Evolutionary conservation across 2,797 vertebrate genomes (phyloP).

Genomic region (Huso huso): DNA sequence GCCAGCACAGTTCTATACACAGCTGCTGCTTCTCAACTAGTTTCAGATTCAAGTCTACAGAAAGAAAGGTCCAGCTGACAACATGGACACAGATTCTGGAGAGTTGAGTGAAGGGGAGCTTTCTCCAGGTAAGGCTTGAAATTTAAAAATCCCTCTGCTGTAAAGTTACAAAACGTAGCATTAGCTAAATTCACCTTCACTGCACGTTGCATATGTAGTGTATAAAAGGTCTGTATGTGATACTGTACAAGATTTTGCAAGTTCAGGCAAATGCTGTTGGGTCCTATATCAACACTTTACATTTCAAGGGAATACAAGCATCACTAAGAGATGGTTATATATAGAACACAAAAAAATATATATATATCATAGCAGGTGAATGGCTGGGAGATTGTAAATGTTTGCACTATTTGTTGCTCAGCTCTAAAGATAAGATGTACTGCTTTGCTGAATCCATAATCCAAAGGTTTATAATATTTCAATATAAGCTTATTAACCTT

Average conservation of each 20-base stretch:
- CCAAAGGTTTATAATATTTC: not conserved
- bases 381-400: not conserved
- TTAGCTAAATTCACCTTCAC: too few relatives aligned
- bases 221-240: conserved; percentile 26
- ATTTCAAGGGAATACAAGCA: conserved; percentile 15
- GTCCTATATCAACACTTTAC: conserved; percentile 43
- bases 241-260: conserved; percentile 30
- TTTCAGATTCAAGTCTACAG: conserved; percentile 17
- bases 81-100: conserved; percentile 94
- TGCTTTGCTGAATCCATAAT: conserved; percentile 6
- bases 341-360: not conserved
- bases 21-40: conserved; percentile 40
- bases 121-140: conserved; percentile 66
- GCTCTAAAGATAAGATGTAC: conserved; percentile 10
- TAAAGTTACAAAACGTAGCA: conserved; percentile 3
- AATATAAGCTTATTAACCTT: not conserved
- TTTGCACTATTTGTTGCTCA: not conserved
- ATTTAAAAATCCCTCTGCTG: not conserved
- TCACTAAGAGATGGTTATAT: conserved; percentile 14
- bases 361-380: not conserved
- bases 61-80: conserved; percentile 25
- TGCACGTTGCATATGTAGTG: conserved; percentile 6
- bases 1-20: conserved; percentile 47
- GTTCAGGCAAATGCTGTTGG: conserved; percentile 45
- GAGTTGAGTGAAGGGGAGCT: conserved; percentile 91